Evolutionary conservation across 2,113 vertebrate species (phyloP).

Genomic region (Pseudopodoces humilis): DNA sequence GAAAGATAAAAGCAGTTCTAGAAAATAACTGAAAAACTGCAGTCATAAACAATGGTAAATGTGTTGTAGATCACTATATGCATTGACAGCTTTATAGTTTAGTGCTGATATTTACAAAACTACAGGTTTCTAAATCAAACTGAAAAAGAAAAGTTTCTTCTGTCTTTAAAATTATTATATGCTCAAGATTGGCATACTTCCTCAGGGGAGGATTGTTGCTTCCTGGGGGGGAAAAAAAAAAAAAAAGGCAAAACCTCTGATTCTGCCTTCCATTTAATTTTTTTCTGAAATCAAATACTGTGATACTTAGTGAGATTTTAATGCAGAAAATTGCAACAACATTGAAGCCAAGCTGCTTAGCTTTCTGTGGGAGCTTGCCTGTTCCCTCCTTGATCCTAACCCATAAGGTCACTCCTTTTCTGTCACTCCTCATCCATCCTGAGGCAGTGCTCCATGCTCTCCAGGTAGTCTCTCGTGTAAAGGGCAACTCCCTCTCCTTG

Average conservation of each 20-base stretch:
- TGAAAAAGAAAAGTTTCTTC: background rate
- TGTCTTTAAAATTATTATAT: background rate
- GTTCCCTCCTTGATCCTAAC: no score
- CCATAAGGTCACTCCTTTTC: rapidly evolving
- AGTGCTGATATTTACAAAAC: background rate
- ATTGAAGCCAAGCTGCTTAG: background rate
- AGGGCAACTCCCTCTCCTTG: background rate
- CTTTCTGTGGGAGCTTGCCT: background rate
- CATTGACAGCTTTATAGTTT: background rate
- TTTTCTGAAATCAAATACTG: background rate
- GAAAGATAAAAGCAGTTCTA: background rate
- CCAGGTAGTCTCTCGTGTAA: background rate
- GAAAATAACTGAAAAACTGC: background rate
- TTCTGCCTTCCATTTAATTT: rapidly evolving
- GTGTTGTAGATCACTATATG: background rate
- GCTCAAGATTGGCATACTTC: background rate
- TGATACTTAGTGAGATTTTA: background rate
- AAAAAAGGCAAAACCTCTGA: background rate
- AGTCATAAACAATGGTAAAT: background rate
- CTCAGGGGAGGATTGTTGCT: background rate
- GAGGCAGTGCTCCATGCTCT: background rate
- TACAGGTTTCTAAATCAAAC: background rate
- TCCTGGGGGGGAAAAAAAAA: background rate
- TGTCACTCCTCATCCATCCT: background rate
- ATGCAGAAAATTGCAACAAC: background rate